Evolutionary conservation across 2,888 invertebrate species (phyloP).

Genomic region (Watsonalla binaria): DNA sequence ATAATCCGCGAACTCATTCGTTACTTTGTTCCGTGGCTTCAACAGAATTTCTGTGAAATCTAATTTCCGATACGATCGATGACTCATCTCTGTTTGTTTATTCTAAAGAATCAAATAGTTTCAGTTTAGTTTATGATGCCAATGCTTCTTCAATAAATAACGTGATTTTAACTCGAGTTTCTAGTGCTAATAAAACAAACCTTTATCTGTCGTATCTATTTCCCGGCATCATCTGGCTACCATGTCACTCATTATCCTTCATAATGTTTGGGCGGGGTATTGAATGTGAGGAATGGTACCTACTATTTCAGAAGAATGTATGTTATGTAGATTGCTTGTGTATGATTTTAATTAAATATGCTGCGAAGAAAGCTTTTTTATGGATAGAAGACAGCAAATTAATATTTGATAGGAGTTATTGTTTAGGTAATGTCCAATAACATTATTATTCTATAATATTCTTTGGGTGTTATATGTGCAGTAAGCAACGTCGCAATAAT

Average conservation of each 20-base stretch:
- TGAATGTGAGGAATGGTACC: too few relatives aligned
- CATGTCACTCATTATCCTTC: too few relatives aligned
- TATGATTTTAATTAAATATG: too few relatives aligned
- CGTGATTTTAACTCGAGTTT: not conserved
- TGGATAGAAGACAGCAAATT: too few relatives aligned
- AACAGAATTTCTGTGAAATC: slow-evolving; percentile 24
- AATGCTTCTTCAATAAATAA: not conserved
- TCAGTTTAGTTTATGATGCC: slow-evolving; percentile 10
- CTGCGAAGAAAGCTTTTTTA: too few relatives aligned
- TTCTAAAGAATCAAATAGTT: slow-evolving; percentile 11
- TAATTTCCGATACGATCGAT: slow-evolving; percentile 22
- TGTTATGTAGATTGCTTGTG: too few relatives aligned
- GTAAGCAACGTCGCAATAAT: slow-evolving; percentile 62
- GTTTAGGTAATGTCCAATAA: too few relatives aligned
- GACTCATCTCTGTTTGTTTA: slow-evolving; percentile 35
- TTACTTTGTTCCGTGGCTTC: slow-evolving; percentile 18
- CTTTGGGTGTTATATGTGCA: slow-evolving; percentile 28
- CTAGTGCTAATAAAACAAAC: not conserved
- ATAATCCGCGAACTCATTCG: slow-evolving; percentile 19
- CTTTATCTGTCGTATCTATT: not conserved
- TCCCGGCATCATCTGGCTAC: not conserved
- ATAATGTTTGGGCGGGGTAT: too few relatives aligned
- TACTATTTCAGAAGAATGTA: too few relatives aligned
- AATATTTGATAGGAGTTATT: too few relatives aligned
- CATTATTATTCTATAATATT: too few relatives aligned